Percentiles rank a stretch among this genome's conserved stretches.
Conservation (phyloP, 2,113 vertebrate genomes). For the Puntigrus tetrazona region DNA sequence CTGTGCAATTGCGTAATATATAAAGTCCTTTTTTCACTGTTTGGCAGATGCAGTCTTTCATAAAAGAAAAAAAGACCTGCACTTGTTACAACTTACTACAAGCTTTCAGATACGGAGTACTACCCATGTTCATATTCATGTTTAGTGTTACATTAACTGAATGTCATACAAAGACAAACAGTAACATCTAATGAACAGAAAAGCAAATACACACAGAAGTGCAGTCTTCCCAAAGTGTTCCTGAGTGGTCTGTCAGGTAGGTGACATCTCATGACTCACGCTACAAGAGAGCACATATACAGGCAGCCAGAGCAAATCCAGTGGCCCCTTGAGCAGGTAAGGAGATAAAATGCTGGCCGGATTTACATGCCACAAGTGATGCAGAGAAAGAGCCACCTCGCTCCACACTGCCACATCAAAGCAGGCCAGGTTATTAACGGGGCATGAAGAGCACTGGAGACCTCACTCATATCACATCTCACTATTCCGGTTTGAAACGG, state of each 20-base stretch:
- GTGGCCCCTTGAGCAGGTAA: conserved; percentile 72
- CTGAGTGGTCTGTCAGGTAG: neutral
- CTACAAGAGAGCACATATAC: neutral
- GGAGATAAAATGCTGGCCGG: conserved; percentile 66
- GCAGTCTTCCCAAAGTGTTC: neutral
- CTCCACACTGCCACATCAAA: conserved; percentile 73
- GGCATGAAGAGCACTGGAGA: conserved; percentile 62
- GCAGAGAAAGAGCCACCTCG: conserved; percentile 67
- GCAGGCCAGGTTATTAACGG: conserved; percentile 67
- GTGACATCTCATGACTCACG: neutral
- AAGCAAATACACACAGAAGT: neutral
- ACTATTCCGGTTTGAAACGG: conserved; percentile 58
- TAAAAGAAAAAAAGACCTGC: neutral
- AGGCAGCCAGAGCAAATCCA: conserved; percentile 39
- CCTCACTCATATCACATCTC: conserved; percentile 64
- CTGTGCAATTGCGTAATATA: neutral
- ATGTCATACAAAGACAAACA: neutral
- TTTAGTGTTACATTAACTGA: neutral
- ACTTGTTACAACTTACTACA: neutral
- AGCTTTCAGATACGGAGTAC: neutral
- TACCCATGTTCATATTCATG: neutral
- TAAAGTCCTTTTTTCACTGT: neutral
- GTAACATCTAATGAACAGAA: neutral
- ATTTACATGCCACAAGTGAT: conserved; percentile 73
- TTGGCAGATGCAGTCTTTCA: neutral